A percentile compares a stretch with the other conserved stretches of the same genome.
Evolutionary conservation across 2,888 invertebrate genomes (phyloP).

Genomic region (Chrysodeixis includens): DNA sequence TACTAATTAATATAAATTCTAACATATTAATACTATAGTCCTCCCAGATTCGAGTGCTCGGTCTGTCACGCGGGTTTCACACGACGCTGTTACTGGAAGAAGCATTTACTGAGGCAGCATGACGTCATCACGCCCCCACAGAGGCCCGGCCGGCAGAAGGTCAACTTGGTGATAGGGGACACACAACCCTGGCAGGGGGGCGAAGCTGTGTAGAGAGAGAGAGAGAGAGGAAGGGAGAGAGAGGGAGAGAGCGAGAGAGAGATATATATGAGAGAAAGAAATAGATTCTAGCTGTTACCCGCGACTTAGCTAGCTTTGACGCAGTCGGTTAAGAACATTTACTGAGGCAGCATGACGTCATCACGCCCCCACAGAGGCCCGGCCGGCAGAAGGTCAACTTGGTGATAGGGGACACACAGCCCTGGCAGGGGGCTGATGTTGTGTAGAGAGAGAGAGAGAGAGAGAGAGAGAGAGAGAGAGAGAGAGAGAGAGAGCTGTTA

Average conservation of each 20-base stretch:
- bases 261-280: not conserved
- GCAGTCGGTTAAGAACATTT: conserved; percentile 80
- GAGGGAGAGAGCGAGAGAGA: conserved; percentile 10
- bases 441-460: conserved; percentile 7
- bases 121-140: conserved; percentile 67
- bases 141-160: conserved; percentile 71
- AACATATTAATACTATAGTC: conserved; percentile 5
- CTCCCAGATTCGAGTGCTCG: conserved; percentile 72
- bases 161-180: conserved; percentile 55
- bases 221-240: rapidly evolving
- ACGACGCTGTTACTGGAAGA: conserved; percentile 78
- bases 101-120: conserved; percentile 74
- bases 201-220: conserved; percentile 21
- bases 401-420: conserved; percentile 53
- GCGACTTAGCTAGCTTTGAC: no score
- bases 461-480: not conserved
- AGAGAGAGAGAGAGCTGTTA: conserved; percentile 15
- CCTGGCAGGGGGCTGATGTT: no score
- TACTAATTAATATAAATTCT: not conserved
- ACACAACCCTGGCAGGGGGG: no score
- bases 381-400: conserved; percentile 68
- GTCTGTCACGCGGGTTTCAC: conserved; percentile 74
- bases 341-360: conserved; percentile 69
- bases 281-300: no score
- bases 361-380: conserved; percentile 68